Conservation (phyloP, 2,113 vertebrate species). For the Pteruthius melanotis region DNA sequence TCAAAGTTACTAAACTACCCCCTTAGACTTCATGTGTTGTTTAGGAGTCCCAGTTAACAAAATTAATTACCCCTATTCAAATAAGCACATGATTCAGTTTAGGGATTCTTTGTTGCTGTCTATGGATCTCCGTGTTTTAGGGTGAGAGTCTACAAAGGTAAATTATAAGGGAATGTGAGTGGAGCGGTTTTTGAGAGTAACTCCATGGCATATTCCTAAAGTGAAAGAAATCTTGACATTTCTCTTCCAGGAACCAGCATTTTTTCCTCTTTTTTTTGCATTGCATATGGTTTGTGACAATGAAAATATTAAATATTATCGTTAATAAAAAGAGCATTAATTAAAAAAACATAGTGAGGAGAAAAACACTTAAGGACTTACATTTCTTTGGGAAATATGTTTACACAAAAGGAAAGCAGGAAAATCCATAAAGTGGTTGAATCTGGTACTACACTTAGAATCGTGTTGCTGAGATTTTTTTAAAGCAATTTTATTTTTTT, state of each 20-base stretch:
- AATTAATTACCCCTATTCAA: neutral
- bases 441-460: conserved; percentile 63
- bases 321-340: neutral
- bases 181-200: neutral
- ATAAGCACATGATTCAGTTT: neutral
- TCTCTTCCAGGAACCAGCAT: neutral
- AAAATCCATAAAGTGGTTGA: neutral
- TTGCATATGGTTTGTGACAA: neutral
- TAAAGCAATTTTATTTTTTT: conserved; percentile 37
- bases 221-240: neutral
- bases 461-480: neutral
- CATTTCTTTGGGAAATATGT: conserved; percentile 25
- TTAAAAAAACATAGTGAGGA: neutral
- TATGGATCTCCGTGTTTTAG: neutral
- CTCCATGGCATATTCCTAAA: neutral
- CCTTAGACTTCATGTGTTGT: neutral
- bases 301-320: neutral
- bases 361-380: neutral
- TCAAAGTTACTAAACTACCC: neutral
- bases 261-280: neutral
- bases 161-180: neutral
- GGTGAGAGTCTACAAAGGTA: neutral
- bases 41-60: neutral
- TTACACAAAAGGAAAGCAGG: conserved; percentile 38
- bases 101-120: neutral